These are phyloP conservation scores for Hypothenemus hampei DNA, from an alignment of 1,140 invertebrate species.

Conservation along the genomic window DNA sequence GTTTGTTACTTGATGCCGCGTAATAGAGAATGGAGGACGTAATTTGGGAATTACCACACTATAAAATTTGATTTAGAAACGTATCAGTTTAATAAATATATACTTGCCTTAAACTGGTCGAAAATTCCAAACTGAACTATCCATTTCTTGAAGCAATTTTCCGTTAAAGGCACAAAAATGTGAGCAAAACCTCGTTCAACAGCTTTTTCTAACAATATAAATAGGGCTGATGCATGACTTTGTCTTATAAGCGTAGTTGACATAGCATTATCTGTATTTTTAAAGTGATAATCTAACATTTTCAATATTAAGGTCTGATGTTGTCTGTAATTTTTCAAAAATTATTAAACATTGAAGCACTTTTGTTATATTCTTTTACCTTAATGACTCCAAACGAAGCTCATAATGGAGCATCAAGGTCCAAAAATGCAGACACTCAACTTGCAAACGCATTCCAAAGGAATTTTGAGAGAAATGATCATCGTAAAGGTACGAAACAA, in stretches of 20 bases:
- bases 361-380: no score
- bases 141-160: conserved; percentile 38
- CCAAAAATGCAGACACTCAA: conserved; percentile 52
- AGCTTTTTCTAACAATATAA: conserved; percentile 39
- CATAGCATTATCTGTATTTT: conserved; percentile 48
- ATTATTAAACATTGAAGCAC: not conserved
- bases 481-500: conserved; percentile 48
- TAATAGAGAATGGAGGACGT: conserved; percentile 35
- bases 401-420: conserved; percentile 47
- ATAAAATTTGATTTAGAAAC: not conserved
- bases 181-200: conserved; percentile 13
- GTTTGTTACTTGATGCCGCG: conserved; percentile 10
- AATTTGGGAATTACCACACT: conserved; percentile 43
- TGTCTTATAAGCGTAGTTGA: conserved; percentile 47
- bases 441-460: conserved; percentile 54
- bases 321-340: conserved; percentile 3
- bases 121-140: conserved; percentile 38
- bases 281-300: conserved; percentile 50
- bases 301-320: conserved; percentile 42
- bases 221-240: conserved; percentile 48
- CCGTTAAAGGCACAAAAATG: not conserved
- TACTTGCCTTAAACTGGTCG: conserved; percentile 36
- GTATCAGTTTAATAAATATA: no score
- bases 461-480: conserved; percentile 47
- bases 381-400: conserved; percentile 43